Base-by-base conservation (phyloP, 2,113 vertebrate species). In the Sapayoa aenigma region DNA sequence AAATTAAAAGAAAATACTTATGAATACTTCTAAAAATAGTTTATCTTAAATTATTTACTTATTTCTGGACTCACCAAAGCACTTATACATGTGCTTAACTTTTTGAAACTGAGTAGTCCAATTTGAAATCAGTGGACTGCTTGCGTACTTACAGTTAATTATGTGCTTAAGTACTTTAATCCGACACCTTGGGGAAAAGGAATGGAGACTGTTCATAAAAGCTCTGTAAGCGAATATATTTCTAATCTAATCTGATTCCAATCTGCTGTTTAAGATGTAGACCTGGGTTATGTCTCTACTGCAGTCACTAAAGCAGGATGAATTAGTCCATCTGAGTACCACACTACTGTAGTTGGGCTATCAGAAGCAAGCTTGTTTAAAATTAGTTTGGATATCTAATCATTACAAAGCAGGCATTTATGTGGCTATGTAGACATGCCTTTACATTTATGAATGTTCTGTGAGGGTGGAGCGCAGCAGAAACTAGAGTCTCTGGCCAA, bases 221-320 rank as follows among this genome's bases (percentile, higher is more conserved):
- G 71, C 90, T 78, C 79, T 77, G 72, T 81, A 90, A 95, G 65
- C 0, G 35, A 94, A 95, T 93, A 83, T 94, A 95, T 92, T 94
- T 93, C 83, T 96, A 93, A 94, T 92, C 92, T 96, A 93, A 93
- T 96, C 92, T 93, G 84, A 94, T 94, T 92, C 80, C 90, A 92
- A 65, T 96, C 88, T 97, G 39, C 85, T 77, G 56, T 58, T 84
- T 72, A 76, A 95, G 41, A 76, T 90, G 86, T 50, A 93, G 85
- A 88, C 87, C 93, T 89, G 89, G 73, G 73, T 82, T 95, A 83
- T 74, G 60, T 94, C 93, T 93, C 11, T 55, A 58, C 39, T 75
- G 86, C 56, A 78, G 89, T 72, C 68, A 77, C 66, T 78, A 37
- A 72, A 87, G 84, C n/a, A 55, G 87, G 65, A 89, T 92, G 76